phyloP scores from a whole-genome alignment of 2,113 vertebrate species.

The Myanophis thanlyinensis region DNA sequence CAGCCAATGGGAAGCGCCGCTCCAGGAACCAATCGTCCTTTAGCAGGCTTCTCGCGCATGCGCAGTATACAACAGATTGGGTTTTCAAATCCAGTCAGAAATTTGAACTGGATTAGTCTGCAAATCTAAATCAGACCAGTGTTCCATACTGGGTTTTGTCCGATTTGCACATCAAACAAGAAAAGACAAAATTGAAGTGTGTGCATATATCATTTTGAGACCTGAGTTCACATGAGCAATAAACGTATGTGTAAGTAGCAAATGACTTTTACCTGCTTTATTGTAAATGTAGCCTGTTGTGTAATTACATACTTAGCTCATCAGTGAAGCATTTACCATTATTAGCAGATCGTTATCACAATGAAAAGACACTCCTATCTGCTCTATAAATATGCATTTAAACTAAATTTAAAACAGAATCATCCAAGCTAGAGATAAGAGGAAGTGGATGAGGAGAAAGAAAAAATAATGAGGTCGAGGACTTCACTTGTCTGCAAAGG shows the following conservation, averaged over 20 bases:
- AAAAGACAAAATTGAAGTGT: neutral
- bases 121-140: neutral
- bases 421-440: constrained; percentile 2
- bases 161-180: neutral
- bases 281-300: neutral
- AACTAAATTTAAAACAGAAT: constrained; percentile 13
- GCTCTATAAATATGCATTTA: constrained; percentile 21
- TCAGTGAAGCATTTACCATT: constrained; percentile 11
- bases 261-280: neutral
- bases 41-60: too few relatives aligned
- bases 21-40: too few relatives aligned
- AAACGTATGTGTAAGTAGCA: neutral
- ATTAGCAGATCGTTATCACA: constrained; percentile 22
- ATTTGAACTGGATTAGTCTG: neutral
- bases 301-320: constrained; percentile 10
- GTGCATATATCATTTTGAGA: neutral
- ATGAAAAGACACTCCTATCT: neutral
- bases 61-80: too few relatives aligned
- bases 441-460: neutral
- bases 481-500: neutral
- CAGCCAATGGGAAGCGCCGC: too few relatives aligned
- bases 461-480: neutral
- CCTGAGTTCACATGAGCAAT: neutral
- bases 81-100: neutral
- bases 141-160: neutral